Percentiles rank a stretch among this genome's conserved stretches.
Evolutionary conservation across 2,888 invertebrate genomes (phyloP).

Genomic region (Girardia tigrina): DNA sequence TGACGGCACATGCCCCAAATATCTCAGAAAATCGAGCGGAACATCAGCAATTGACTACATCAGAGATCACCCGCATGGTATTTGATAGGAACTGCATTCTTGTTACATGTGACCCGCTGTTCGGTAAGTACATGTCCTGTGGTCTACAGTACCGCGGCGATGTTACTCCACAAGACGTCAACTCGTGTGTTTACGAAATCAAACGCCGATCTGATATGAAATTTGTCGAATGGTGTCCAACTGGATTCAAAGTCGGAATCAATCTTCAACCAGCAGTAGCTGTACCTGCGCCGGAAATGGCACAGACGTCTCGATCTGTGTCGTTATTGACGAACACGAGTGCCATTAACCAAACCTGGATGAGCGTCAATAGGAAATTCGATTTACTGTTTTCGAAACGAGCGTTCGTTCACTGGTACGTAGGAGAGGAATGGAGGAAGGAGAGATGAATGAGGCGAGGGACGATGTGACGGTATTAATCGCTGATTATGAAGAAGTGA

Average conservation of each 20-base stretch:
- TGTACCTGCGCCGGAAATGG: constrained; percentile 63
- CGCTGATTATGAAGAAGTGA: constrained; percentile 52
- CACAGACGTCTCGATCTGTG: constrained; percentile 52
- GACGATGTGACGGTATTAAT: constrained; percentile 60
- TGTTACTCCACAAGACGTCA: constrained; percentile 41
- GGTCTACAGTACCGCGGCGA: constrained; percentile 39
- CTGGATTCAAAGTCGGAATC: constrained; percentile 59
- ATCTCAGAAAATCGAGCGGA: constrained; percentile 43
- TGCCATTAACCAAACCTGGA: constrained; percentile 52
- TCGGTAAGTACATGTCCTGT: constrained; percentile 40
- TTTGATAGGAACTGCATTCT: constrained; percentile 39
- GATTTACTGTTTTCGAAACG: constrained; percentile 43
- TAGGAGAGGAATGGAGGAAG: constrained; percentile 54
- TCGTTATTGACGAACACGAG: constrained; percentile 52
- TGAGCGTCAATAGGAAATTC: constrained; percentile 45
- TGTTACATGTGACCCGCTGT: background rate
- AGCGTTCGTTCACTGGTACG: constrained; percentile 49
- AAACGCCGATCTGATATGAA: constrained; percentile 70
- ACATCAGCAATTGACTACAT: constrained; percentile 42
- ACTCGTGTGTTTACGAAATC: constrained; percentile 57
- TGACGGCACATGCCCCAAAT: constrained; percentile 58
- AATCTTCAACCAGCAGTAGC: constrained; percentile 53
- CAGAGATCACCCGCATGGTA: constrained; percentile 43
- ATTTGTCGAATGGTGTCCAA: constrained; percentile 70
- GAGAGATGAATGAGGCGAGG: constrained; percentile 74